Conservation (phyloP, 1,140 invertebrate species). For the Lysiphlebus fabarum region DNA sequence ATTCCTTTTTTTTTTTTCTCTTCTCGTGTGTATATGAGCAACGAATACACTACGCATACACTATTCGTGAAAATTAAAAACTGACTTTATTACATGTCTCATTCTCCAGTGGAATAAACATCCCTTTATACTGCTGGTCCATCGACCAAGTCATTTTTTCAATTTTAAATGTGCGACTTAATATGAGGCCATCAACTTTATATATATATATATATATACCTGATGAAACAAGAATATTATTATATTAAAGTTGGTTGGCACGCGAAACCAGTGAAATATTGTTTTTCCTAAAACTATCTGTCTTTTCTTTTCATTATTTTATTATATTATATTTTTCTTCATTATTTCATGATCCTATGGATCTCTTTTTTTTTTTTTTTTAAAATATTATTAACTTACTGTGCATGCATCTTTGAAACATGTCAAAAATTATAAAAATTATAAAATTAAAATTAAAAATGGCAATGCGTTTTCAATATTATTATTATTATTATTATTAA, state of each 20-base stretch:
- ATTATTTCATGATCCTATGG: constrained; percentile 18
- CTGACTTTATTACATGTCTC: constrained; percentile 58
- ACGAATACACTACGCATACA: constrained; percentile 40
- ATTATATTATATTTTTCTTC: constrained; percentile 7
- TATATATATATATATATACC: too few relatives aligned
- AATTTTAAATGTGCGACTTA: constrained; percentile 38
- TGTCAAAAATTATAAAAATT: too few relatives aligned
- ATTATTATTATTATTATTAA: too few relatives aligned
- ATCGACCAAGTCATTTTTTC: too few relatives aligned
- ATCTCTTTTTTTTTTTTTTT: too few relatives aligned
- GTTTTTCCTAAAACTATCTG: constrained; percentile 24
- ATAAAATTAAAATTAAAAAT: too few relatives aligned
- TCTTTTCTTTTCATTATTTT: constrained; percentile 13
- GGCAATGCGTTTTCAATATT: too few relatives aligned
- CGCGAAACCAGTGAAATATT: constrained; percentile 54
- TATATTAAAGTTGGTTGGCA: constrained; percentile 55
- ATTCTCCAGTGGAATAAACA: constrained; percentile 43
- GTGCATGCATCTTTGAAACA: too few relatives aligned
- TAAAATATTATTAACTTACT: too few relatives aligned
- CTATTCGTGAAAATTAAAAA: constrained; percentile 55
- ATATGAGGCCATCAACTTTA: too few relatives aligned
- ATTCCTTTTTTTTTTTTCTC: too few relatives aligned
- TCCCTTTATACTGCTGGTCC: constrained; percentile 16
- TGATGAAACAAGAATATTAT: constrained; percentile 58
- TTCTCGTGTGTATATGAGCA: too few relatives aligned